Evolutionary conservation across 2,797 vertebrate genomes (phyloP).

Genomic region (Poeciliopsis presidionis): DNA sequence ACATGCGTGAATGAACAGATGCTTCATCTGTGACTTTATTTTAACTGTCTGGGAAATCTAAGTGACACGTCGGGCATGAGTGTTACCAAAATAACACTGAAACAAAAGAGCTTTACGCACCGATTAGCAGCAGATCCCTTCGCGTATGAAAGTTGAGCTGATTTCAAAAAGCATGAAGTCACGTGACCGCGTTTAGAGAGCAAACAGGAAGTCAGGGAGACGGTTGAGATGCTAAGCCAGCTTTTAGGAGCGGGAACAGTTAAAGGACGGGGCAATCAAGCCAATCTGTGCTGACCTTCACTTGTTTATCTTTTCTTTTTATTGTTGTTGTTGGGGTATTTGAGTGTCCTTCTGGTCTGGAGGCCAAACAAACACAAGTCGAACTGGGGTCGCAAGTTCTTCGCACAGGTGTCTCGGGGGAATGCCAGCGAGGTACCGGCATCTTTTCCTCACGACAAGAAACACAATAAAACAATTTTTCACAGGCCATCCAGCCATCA

Average conservation of each 20-base stretch:
- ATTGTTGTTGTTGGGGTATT: slow-evolving; percentile 41
- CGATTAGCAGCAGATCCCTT: not conserved
- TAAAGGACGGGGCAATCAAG: slow-evolving; percentile 46
- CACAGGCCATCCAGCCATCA: not conserved
- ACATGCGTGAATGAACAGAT: not conserved
- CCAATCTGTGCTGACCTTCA: slow-evolving; percentile 46
- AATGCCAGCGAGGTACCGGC: not conserved
- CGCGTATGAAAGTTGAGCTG: not conserved
- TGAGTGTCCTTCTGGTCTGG: slow-evolving; percentile 36
- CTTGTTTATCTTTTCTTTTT: slow-evolving; percentile 23
- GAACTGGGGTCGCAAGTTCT: slow-evolving; percentile 32
- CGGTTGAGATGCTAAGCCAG: slow-evolving; percentile 23
- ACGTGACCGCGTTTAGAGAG: slow-evolving; percentile 9
- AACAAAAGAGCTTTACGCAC: not conserved
- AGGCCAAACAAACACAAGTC: slow-evolving; percentile 58
- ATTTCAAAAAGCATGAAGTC: not conserved
- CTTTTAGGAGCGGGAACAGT: slow-evolving; percentile 24
- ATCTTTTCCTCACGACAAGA: not conserved
- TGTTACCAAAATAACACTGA: not conserved
- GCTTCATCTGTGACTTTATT: slow-evolving; percentile 4
- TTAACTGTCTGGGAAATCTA: slow-evolving; percentile 15
- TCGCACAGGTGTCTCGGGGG: slow-evolving; percentile 40
- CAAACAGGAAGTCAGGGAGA: slow-evolving; percentile 34
- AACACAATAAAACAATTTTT: not conserved
- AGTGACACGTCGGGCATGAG: slow-evolving; percentile 1